Base-by-base conservation (phyloP, 1,140 invertebrate genomes). In the Drosophila mojavensis region DNA sequence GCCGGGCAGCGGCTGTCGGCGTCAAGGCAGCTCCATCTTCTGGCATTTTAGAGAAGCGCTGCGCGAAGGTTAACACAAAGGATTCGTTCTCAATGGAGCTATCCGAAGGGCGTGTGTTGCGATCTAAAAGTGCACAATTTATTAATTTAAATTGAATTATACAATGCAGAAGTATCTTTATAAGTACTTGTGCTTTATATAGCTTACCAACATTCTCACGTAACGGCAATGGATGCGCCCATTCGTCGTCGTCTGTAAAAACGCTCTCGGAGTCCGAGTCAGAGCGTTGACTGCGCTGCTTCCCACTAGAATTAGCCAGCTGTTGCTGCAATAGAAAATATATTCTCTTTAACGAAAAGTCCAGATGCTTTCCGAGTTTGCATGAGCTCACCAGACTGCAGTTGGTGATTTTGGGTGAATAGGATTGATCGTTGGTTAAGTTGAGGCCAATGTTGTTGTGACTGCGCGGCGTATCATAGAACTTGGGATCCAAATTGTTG, bases 231-330 rank as follows among this genome's bases (percentile, higher is more conserved):
- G 91, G 91, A 83, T 91, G 90, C n/a, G 91, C 78, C 93, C 93
- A 94, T 73, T 94, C 93, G 68, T 94, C 94, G 56, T 94, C 94
- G 77, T 94, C 94, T 26, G 94, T 94, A 65, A 94, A 94, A 1
- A 94, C 94, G 78, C 93, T 94, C 73, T 95, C 94, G 0, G 93
- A 93, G 84, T 94, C 94, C 0, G 94, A 94, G 68, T 94, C 94
- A 33, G 78, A 94, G 75, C 67, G 94, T 55, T 89, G 70, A 66
- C 68, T 75, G 28, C 78, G 65, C n/a, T 78, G 72, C 30, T 82
- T 86, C 26, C 59, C 26, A 56, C 68, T 78, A 20, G 73, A 81
- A 82, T 61, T 88, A 15, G 89, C 75, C 75, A 88, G 51, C 56
- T 81, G 84, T 72, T 92, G 83, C 70, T 77, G 41, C 20, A 77